Conservation (phyloP, 2,888 invertebrate genomes). For the Capitulum mitella region DNA sequence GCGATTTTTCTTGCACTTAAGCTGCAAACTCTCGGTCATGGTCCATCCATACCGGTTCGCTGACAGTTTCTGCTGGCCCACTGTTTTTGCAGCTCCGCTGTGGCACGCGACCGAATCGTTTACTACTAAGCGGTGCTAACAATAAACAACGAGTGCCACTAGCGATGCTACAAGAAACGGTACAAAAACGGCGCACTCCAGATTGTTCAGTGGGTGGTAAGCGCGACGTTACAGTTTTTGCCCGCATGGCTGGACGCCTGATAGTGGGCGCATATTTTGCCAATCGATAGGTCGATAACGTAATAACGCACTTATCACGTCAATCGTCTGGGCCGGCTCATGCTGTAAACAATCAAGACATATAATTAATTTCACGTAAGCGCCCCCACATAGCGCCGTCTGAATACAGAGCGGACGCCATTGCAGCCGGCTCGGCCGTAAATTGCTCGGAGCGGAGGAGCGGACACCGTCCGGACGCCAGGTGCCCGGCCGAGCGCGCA, state of each 20-base stretch:
- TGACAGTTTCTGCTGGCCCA: neutral
- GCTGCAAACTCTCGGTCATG: too few relatives aligned
- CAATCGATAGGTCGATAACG: neutral
- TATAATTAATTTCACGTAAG: neutral
- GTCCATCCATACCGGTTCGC: neutral
- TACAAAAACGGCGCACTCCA: neutral
- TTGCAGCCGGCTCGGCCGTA: neutral
- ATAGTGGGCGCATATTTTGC: neutral
- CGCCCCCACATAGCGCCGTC: neutral
- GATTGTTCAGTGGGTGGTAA: neutral
- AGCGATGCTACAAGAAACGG: neutral
- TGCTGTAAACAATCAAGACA: neutral
- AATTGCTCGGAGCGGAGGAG: neutral
- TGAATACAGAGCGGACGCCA: neutral
- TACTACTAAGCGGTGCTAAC: neutral
- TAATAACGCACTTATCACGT: neutral
- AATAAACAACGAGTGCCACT: conserved; percentile 3
- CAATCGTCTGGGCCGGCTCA: neutral
- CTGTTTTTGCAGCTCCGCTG: neutral
- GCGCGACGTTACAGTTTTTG: neutral
- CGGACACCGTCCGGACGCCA: neutral
- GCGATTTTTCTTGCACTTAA: neutral
- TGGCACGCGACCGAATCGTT: neutral
- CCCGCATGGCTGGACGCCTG: neutral
- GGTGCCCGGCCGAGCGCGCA: neutral